Percentiles rank a stretch among this genome's conserved stretches.
Conservation (phyloP, 2,888 invertebrate genomes). For the Xanthorhoe designata region DNA sequence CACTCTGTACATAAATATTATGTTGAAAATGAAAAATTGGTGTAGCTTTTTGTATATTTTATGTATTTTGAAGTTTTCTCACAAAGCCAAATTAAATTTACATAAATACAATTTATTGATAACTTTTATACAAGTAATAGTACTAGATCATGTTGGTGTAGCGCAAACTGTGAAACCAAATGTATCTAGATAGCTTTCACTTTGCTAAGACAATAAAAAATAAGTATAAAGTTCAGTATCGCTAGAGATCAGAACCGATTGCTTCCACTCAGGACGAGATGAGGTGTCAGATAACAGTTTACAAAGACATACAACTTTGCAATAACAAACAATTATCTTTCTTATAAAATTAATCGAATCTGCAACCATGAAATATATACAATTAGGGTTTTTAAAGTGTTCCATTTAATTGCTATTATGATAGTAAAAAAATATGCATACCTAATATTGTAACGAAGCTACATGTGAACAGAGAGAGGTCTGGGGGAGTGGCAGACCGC, state of each 20-base stretch:
- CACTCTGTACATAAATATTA: neutral
- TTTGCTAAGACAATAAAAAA: slow-evolving; percentile 64
- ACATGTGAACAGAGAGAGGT: slow-evolving; percentile 78
- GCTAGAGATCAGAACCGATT: slow-evolving; percentile 77
- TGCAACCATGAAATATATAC: slow-evolving; percentile 83
- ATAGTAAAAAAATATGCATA: slow-evolving; percentile 85
- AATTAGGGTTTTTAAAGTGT: slow-evolving; percentile 77
- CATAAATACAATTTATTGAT: slow-evolving; percentile 84
- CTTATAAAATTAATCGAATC: slow-evolving; percentile 84
- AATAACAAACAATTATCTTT: slow-evolving; percentile 74
- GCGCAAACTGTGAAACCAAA: slow-evolving; percentile 66
- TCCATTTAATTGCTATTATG: slow-evolving; percentile 77
- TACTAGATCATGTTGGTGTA: slow-evolving; percentile 62
- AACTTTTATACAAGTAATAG: slow-evolving; percentile 83
- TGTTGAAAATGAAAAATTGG: slow-evolving; percentile 76
- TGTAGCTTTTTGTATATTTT: slow-evolving; percentile 79
- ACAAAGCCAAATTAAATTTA: slow-evolving; percentile 85
- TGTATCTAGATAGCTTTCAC: slow-evolving; percentile 67
- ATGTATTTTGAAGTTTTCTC: slow-evolving; percentile 84
- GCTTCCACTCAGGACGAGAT: slow-evolving; percentile 59
- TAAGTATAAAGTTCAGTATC: slow-evolving; percentile 68
- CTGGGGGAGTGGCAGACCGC: slow-evolving; percentile 66
- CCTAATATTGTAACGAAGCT: slow-evolving; percentile 85
- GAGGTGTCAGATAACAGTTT: slow-evolving; percentile 60
- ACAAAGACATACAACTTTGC: slow-evolving; percentile 77